phyloP scores from a whole-genome alignment of 2,888 invertebrate species.

The Leptothorax acervorum region DNA sequence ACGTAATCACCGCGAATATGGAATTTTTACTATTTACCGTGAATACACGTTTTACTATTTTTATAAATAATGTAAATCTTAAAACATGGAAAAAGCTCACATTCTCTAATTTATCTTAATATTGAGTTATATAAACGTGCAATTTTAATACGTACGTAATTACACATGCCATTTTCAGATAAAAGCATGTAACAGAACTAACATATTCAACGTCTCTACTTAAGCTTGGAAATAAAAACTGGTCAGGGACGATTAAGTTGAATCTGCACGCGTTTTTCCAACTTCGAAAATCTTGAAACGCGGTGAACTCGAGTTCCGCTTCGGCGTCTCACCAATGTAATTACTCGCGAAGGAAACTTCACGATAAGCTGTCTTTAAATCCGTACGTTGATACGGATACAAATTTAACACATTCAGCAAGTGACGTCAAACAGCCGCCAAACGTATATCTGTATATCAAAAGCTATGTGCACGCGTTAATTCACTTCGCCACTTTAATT shows the following conservation, averaged over 20 bases:
- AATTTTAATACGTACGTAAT: neutral
- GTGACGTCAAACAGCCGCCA: neutral
- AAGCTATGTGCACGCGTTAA: constrained; percentile 14
- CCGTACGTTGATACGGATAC: neutral
- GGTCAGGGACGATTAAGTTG: neutral
- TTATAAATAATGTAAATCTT: constrained; percentile 18
- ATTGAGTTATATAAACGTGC: constrained; percentile 1
- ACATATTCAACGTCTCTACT: neutral
- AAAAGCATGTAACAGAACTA: neutral
- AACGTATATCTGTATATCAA: neutral
- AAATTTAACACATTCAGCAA: neutral
- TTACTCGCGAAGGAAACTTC: neutral
- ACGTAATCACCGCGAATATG: neutral
- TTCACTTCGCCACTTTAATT: constrained; percentile 32
- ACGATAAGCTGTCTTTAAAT: neutral
- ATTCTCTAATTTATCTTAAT: constrained; percentile 1
- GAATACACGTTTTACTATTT: neutral
- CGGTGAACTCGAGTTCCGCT: neutral
- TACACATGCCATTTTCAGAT: neutral
- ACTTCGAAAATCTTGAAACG: neutral
- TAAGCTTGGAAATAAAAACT: neutral
- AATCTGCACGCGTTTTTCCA: neutral
- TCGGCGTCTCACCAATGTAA: neutral
- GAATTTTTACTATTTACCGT: neutral
- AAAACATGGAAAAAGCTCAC: neutral